Conservation (phyloP, 53 echinoderm and acorn worm species). For the Paracentrotus lividus region DNA sequence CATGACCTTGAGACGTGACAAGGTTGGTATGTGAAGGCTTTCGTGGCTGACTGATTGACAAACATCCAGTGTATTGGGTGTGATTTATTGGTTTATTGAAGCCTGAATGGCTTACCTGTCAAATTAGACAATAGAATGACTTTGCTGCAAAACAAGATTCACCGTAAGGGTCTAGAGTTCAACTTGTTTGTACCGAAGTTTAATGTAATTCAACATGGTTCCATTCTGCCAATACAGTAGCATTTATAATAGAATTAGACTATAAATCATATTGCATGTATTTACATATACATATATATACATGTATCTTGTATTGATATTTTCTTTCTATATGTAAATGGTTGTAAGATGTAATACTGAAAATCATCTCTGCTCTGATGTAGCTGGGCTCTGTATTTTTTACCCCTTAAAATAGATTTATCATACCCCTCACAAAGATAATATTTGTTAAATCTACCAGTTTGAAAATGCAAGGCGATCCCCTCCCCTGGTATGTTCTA, state of each 20-base stretch:
- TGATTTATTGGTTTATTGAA: background rate
- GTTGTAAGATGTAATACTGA: too few species aligned
- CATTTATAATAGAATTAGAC: background rate
- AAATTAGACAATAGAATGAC: background rate
- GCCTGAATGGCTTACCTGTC: background rate
- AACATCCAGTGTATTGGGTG: background rate
- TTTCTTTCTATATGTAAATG: too few species aligned
- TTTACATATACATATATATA: too few species aligned
- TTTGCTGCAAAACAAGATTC: background rate
- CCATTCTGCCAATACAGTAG: background rate
- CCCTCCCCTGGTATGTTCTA: too few species aligned
- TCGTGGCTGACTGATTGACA: background rate
- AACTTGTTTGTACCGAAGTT: background rate
- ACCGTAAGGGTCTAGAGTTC: background rate
- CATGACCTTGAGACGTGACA: conserved; percentile 2
- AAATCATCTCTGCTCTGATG: too few species aligned
- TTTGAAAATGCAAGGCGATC: too few species aligned
- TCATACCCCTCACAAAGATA: too few species aligned
- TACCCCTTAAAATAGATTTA: too few species aligned
- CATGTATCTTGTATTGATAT: too few species aligned
- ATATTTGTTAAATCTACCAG: too few species aligned
- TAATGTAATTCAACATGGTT: background rate
- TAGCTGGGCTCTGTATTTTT: too few species aligned
- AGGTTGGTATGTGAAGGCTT: background rate
- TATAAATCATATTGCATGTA: background rate